phyloP scores from a whole-genome alignment of 1,140 invertebrate genomes.

The Maniola jurtina region DNA sequence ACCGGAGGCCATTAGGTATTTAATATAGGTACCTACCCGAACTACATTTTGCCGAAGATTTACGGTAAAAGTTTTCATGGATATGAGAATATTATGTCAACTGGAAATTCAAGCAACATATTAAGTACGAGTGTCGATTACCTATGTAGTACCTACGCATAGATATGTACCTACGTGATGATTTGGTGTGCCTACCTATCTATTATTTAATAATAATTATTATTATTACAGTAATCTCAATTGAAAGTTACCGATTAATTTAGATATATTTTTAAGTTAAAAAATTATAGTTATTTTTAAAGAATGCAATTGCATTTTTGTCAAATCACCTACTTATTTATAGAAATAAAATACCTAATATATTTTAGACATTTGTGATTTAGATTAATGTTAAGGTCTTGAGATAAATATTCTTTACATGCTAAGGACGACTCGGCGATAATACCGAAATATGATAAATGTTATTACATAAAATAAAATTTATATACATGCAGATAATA shows the following conservation, averaged over 20 bases:
- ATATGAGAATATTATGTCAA: too few species aligned
- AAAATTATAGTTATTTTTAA: constrained; percentile 24
- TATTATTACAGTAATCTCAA: constrained; percentile 42
- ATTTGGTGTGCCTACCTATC: constrained; percentile 19
- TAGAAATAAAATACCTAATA: constrained; percentile 14
- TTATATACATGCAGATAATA: constrained; percentile 21
- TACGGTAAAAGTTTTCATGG: too few species aligned
- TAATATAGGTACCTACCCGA: too few species aligned
- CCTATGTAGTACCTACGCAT: neutral
- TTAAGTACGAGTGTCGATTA: neutral
- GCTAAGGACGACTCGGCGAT: constrained; percentile 40
- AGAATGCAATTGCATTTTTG: constrained; percentile 32
- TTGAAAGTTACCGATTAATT: constrained; percentile 43
- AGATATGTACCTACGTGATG: constrained; percentile 7
- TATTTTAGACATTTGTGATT: constrained; percentile 43
- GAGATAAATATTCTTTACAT: constrained; percentile 31
- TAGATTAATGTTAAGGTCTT: constrained; percentile 41
- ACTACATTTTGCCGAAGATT: too few species aligned
- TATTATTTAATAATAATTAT: constrained; percentile 22
- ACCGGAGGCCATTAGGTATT: too few species aligned
- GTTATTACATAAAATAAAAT: constrained; percentile 36
- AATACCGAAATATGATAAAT: constrained; percentile 35
- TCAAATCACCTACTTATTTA: neutral
- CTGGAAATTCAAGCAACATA: too few species aligned
- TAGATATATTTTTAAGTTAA: constrained; percentile 37